Conservation (phyloP, 92 coral and sea anemone species). For the Isaurus tuberculatus region DNA sequence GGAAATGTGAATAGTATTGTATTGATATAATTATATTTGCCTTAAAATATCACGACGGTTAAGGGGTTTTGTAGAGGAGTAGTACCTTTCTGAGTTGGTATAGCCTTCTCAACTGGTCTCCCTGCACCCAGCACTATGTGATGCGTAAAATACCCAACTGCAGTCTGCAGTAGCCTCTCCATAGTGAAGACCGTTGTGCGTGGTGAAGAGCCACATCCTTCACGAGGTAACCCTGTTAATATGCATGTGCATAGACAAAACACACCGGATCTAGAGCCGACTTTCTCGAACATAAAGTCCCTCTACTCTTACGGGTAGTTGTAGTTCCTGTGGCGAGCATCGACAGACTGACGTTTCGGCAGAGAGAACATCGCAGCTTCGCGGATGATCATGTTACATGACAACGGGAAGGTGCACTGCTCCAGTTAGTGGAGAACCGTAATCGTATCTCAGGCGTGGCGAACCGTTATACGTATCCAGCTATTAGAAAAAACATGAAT, state of each 20-base stretch:
- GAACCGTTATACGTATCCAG: constrained; percentile 4
- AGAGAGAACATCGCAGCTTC: neutral
- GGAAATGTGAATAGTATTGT: no score
- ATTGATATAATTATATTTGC: no score
- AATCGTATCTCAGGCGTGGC: constrained; percentile 8
- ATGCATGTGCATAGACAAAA: neutral
- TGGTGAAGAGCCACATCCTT: constrained; percentile 9
- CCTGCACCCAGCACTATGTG: constrained; percentile 13
- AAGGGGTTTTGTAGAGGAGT: neutral
- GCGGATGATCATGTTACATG: neutral
- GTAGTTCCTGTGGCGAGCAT: neutral
- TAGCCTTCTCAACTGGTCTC: neutral
- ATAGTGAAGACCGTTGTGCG: neutral
- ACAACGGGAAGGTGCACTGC: neutral
- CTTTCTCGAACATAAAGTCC: neutral
- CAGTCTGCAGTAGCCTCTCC: constrained; percentile 3
- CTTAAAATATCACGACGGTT: no score
- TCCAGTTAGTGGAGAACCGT: neutral
- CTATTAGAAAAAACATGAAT: constrained; percentile 1
- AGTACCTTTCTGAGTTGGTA: neutral
- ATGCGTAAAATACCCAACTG: constrained; percentile 9
- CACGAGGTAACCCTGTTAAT: constrained; percentile 5
- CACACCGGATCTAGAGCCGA: neutral
- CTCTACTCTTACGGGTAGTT: neutral
- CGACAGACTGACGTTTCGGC: neutral